Evolutionary conservation across 2,888 invertebrate genomes (phyloP), one percentile per base, ranked within the genome.

Genomic region (Crossocerus cetratus): DNA sequence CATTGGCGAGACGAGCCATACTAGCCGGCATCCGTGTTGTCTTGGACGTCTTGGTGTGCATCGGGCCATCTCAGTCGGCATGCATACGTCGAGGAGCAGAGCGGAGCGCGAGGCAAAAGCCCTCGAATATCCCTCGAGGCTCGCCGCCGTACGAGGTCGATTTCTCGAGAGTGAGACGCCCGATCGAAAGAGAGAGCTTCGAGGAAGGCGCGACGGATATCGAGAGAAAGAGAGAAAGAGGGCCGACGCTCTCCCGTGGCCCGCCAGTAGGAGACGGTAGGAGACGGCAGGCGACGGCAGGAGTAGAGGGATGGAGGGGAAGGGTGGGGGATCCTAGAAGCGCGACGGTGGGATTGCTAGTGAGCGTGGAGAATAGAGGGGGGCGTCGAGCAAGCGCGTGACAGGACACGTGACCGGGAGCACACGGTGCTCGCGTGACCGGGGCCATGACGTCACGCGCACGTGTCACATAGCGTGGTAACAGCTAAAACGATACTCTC

Each of bases 351-450:
- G 5, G 16, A 57, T 13, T 20, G 20, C 13, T 8, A 55, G 11
- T 62, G 23, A 11, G 3, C 57, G 58, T 14, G 58, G 23, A 20
- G 23, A 20, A 32, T 45, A 61, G 54, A 49, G 58, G 49, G 64
- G 58, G 60, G 72, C 65, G 44, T 42, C 16, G 76, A 78, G 75
- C 74, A 83, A 87, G 89, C 89, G 89, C 90, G 90, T 90, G 90
- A 90, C 88, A 73, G 86, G 80, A 88, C 90, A 90, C 90, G 90
- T 90, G 90, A 90, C 87, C 82, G 80, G 75, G 83, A 87, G 87
- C 90, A 90, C 89, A 89, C 89, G 84, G 87, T 86, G 84, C 88
- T 89, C 89, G 88, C 89, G 89, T 90, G 90, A 90, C 89, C 86
- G 85, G 84, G 83, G 84, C 82, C 82, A 84, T 89, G 90, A 90